A percentile compares a stretch with the other conserved stretches of the same genome.
Conservation (phyloP, 1,140 invertebrate genomes). For the Mycetomoellerius zeteki region DNA sequence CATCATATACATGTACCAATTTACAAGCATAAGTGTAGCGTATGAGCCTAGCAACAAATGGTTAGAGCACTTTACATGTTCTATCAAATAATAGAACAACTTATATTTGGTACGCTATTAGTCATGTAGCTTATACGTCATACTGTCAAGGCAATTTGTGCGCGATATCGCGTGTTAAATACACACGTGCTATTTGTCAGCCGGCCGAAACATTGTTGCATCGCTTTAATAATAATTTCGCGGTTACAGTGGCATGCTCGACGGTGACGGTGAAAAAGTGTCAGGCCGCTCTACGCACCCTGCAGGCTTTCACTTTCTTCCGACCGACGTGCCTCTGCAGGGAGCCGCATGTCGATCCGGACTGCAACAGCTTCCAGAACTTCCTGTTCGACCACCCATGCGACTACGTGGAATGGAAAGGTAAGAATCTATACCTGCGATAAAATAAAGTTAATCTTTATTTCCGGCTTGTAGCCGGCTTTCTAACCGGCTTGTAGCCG, state of each 20-base stretch:
- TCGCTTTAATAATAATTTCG: slow-evolving; percentile 73
- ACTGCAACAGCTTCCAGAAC: slow-evolving; percentile 96
- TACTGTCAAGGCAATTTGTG: slow-evolving; percentile 25
- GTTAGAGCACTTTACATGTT: slow-evolving; percentile 10
- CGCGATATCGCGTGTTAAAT: slow-evolving; percentile 39
- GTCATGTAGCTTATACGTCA: background rate
- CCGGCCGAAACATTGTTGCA: background rate
- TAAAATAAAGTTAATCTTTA: background rate
- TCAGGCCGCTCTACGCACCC: slow-evolving; percentile 94
- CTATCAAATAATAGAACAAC: slow-evolving; percentile 4
- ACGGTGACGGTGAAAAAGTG: slow-evolving; percentile 97
- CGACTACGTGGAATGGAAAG: slow-evolving; percentile 94
- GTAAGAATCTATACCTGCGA: slow-evolving; percentile 86
- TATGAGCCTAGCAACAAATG: background rate
- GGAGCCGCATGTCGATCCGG: slow-evolving; percentile 95
- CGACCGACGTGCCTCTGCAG: slow-evolving; percentile 96
- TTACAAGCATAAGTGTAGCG: background rate
- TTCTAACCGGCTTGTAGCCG: background rate
- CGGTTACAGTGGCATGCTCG: slow-evolving; percentile 95
- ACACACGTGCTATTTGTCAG: slow-evolving; percentile 54
- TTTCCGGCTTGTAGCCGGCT: background rate
- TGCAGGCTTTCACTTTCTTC: slow-evolving; percentile 96
- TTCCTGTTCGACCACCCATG: slow-evolving; percentile 97
- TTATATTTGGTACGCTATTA: slow-evolving; percentile 22
- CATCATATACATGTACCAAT: background rate